phyloP scores from a whole-genome alignment of 2,113 vertebrate species.

The Solenodon paradoxus region DNA sequence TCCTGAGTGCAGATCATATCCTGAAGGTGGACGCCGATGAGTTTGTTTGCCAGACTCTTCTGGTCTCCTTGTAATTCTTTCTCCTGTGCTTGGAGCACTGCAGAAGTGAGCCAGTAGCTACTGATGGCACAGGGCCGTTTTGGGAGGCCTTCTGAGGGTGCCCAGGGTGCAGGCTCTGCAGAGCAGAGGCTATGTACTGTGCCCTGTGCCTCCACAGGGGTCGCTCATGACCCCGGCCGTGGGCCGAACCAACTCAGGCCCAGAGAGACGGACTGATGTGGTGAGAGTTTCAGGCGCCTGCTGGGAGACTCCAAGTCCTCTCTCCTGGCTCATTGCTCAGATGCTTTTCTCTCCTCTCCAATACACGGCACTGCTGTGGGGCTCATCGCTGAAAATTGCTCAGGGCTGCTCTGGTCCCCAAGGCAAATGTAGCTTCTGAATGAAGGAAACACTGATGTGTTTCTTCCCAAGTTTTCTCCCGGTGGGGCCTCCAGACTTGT shows the following conservation, averaged over 20 bases:
- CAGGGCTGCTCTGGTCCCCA: neutral
- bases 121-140: neutral
- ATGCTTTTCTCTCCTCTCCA: neutral
- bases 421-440: slow-evolving; percentile 25
- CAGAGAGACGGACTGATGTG: neutral
- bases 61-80: neutral
- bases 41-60: neutral
- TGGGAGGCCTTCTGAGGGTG: neutral
- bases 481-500: neutral
- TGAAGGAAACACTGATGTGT: slow-evolving; percentile 25
- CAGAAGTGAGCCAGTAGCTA: neutral
- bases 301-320: neutral
- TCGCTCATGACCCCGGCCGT: neutral
- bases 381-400: neutral
- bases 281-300: too few relatives aligned
- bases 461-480: slow-evolving; percentile 19
- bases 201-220: neutral
- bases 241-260: neutral
- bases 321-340: neutral
- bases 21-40: neutral
- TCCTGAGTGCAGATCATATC: neutral
- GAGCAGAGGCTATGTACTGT: neutral
- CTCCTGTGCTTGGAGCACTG: neutral
- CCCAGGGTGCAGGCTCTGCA: neutral
- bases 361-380: neutral